Percentiles rank a stretch among this genome's conserved stretches.
Evolutionary conservation across 2,113 vertebrate species (phyloP).

Genomic region (Oryctolagus cuniculus): DNA sequence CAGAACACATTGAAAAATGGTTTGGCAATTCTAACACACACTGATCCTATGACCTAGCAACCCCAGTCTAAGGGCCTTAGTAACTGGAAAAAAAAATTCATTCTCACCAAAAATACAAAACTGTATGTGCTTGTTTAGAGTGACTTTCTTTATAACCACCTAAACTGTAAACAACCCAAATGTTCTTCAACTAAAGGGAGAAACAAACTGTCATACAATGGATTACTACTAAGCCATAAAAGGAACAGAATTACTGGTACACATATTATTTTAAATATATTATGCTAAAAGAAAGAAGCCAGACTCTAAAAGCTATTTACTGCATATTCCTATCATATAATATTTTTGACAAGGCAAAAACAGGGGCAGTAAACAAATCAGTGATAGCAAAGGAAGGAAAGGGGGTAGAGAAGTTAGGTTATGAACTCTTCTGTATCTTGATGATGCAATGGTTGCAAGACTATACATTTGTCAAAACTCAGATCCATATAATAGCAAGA

Average conservation of each 20-base stretch:
- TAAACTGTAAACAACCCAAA: slow-evolving; percentile 18
- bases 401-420: neutral
- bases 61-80: neutral
- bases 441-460: neutral
- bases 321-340: neutral
- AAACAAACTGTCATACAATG: neutral
- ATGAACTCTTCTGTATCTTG: neutral
- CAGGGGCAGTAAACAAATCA: slow-evolving; percentile 12
- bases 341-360: slow-evolving; percentile 42
- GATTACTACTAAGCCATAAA: neutral
- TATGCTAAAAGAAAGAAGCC: neutral
- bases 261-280: neutral
- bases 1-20: neutral
- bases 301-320: slow-evolving; percentile 17
- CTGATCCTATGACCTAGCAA: neutral
- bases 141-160: slow-evolving; percentile 20
- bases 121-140: neutral
- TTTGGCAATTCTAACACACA: neutral
- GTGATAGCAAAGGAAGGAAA: fast-evolving
- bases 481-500: neutral
- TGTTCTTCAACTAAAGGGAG: neutral
- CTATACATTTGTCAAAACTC: neutral
- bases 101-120: neutral
- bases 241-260: neutral
- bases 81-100: slow-evolving; percentile 32